Evolutionary conservation across 1,140 invertebrate species (phyloP).

Genomic region (Ceratosolen fusciceps): DNA sequence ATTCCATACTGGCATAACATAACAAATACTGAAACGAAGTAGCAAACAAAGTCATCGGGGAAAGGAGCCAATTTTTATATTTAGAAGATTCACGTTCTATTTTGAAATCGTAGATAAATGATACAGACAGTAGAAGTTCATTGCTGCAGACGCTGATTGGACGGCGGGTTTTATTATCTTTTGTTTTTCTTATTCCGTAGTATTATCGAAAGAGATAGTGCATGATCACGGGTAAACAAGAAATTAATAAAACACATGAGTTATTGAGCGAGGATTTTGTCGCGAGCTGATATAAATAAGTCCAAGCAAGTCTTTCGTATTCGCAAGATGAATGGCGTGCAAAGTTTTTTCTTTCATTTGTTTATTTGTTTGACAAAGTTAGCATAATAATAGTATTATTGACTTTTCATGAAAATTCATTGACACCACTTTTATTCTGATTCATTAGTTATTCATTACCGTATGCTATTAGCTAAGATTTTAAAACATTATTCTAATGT

Average conservation of each 20-base stretch:
- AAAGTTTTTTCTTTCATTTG: neutral
- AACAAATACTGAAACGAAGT: too few relatives aligned
- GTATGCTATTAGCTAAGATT: neutral
- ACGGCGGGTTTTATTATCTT: conserved; percentile 9
- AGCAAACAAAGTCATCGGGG: too few relatives aligned
- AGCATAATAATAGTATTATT: neutral
- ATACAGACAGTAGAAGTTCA: neutral
- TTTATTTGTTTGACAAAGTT: neutral
- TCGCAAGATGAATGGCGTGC: neutral
- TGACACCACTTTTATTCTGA: neutral
- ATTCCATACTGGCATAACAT: neutral
- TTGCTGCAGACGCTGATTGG: neutral
- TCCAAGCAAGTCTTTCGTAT: neutral
- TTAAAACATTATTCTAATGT: neutral
- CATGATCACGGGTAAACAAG: conserved; percentile 16
- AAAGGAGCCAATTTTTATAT: too few relatives aligned
- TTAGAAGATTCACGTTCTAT: too few relatives aligned
- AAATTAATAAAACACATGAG: conserved; percentile 26
- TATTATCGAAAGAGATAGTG: conserved; percentile 34
- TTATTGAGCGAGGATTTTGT: neutral
- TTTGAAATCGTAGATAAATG: conserved; percentile 2
- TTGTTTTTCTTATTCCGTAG: conserved; percentile 23
- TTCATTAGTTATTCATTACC: neutral
- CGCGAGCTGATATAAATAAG: neutral
- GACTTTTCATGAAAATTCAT: neutral